These are phyloP conservation scores for Anoncus sp. DNA, from an alignment of 2,888 invertebrate species.

Conservation along the genomic window DNA sequence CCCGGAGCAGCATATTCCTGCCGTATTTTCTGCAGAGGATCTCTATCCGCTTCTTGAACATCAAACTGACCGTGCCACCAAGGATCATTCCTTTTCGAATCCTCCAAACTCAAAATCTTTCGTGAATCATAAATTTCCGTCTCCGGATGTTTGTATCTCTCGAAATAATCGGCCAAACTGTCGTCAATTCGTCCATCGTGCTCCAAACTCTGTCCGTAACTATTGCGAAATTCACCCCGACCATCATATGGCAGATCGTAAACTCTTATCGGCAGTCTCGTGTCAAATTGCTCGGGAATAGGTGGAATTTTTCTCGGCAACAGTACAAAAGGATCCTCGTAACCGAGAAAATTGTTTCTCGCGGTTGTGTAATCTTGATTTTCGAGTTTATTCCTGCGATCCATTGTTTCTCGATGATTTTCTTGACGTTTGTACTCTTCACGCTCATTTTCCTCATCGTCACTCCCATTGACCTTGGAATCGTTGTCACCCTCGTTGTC, in stretches of 20 bases:
- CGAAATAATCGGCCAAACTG: constrained; percentile 75
- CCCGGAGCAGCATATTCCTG: constrained; percentile 62
- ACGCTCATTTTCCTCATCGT: constrained; percentile 20
- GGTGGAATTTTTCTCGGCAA: not conserved
- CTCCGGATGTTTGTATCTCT: constrained; percentile 72
- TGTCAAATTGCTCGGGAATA: constrained; percentile 24
- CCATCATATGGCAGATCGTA: constrained; percentile 58
- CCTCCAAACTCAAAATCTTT: constrained; percentile 52
- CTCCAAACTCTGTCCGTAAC: constrained; percentile 79
- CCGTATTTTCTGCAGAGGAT: constrained; percentile 23
- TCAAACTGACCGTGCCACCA: constrained; percentile 43
- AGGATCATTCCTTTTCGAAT: constrained; percentile 17
- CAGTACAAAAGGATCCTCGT: constrained; percentile 28
- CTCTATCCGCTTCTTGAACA: not conserved
- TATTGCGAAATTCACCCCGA: constrained; percentile 73
- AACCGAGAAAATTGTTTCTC: constrained; percentile 53
- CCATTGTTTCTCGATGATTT: constrained; percentile 39
- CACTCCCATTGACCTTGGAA: constrained; percentile 22
- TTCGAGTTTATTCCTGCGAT: constrained; percentile 50
- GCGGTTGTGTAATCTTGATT: constrained; percentile 57
- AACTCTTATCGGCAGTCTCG: constrained; percentile 62
- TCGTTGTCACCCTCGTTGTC: constrained; percentile 47
- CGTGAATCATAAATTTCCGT: constrained; percentile 68
- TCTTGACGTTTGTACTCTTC: constrained; percentile 31
- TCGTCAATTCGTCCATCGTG: constrained; percentile 73